Evolutionary conservation across 2,888 invertebrate species (phyloP), one percentile per base, ranked within the genome.

Genomic region (Lochmaea crataegi): DNA sequence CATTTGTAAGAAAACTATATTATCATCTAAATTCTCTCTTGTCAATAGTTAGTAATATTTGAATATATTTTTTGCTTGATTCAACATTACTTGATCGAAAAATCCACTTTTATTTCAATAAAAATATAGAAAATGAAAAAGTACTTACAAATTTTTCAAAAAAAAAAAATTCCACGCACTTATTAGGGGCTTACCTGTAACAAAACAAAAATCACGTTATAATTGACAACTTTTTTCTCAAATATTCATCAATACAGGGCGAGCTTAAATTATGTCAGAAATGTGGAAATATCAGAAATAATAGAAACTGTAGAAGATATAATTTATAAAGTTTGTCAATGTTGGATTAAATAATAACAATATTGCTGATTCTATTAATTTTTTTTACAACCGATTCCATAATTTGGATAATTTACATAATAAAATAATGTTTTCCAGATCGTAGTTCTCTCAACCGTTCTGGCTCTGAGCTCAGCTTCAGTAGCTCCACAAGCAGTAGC

Each of bases 401-500:
- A 22, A 2, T 22, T 53, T 53, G 7, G 2, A 16, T 53, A 53
- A 14, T 22, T 26, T 48, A 53, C 5, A 26, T 63, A 63, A 22
- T 22, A 22, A 22, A 1, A 22, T 42, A 18, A 41, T 41, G n/a
- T 22, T 58, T 70, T 65, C 56, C 42, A 70, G 70, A 41, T 70
- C 22, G 42, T 38, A 12, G n/a, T 70, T 22, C n/a, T 70, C 18
- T 56, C 57, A 16, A 57, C 57, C 45, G 22, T 70, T 45, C 42
- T 70, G 64, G 70, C 70, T 14, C 45, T 70, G n/a, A 64, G 56
- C 9, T 64, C 84, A 76, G 72, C 61, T 16, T 67, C 76, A 9
- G 67, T 65, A 12, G 71, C 85, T 2, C 77, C 77, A 16, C 82
- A 72, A 5, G 69, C 85, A 9, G 78, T 65, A 26, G 56, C 70